Conservation (phyloP, 2,113 vertebrate genomes). For the Peucedramus taeniatus region DNA sequence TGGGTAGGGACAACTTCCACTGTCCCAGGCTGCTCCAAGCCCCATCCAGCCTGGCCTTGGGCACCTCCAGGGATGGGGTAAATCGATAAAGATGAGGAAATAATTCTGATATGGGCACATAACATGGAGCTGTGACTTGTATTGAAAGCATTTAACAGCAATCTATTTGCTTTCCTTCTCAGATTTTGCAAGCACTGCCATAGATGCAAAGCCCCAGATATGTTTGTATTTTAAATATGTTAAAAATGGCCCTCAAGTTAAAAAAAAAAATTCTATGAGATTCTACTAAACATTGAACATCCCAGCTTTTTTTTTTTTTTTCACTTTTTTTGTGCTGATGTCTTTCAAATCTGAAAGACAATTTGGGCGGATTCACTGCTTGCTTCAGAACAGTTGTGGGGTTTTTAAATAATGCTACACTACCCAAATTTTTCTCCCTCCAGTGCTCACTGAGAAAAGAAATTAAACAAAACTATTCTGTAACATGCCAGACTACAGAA, state of each 20-base stretch:
- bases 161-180: neutral
- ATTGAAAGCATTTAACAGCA: neutral
- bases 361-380: neutral
- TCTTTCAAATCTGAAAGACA: neutral
- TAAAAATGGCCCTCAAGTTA: neutral
- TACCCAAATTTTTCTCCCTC: neutral
- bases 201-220: neutral
- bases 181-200: neutral
- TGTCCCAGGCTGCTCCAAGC: neutral
- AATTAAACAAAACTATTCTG: neutral
- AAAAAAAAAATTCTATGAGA: neutral
- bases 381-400: neutral
- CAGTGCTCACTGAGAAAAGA: neutral
- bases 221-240: neutral
- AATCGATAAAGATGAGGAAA: neutral
- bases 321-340: neutral
- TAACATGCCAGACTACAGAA: neutral
- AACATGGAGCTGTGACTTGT: neutral
- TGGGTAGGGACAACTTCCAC: neutral
- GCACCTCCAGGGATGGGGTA: fast-evolving
- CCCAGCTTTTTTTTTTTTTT: neutral
- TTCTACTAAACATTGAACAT: neutral
- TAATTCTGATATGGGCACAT: neutral
- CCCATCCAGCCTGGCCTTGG: fast-evolving
- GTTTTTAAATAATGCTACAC: neutral